Percentiles rank a stretch among this genome's conserved stretches.
These are phyloP conservation scores for Tinamus guttatus DNA, from an alignment of 2,113 vertebrate species.

Conservation along the genomic window DNA sequence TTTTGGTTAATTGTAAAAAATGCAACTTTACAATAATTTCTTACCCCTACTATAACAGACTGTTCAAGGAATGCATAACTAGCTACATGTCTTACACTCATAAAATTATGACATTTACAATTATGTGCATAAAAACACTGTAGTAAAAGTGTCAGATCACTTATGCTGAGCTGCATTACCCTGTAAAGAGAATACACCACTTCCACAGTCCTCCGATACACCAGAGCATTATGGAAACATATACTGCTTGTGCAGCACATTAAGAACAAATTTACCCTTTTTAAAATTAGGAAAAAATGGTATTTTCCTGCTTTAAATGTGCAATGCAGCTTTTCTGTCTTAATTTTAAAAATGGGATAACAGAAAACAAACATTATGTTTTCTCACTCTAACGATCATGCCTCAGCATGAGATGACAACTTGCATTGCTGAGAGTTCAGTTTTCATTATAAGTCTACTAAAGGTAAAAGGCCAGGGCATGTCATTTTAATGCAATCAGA, in stretches of 20 bases:
- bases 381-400: conserved; percentile 7
- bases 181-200: neutral
- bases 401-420: conserved; percentile 13
- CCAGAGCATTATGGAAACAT: neutral
- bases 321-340: neutral
- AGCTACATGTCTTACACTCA: neutral
- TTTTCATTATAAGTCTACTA: conserved; percentile 71
- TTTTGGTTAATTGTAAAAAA: neutral
- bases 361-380: neutral
- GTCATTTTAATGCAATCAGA: conserved; percentile 86
- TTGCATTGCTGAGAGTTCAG: conserved; percentile 70
- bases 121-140: neutral
- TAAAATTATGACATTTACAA: neutral
- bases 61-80: neutral
- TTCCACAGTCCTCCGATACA: neutral
- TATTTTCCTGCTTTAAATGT: neutral
- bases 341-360: neutral
- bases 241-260: neutral
- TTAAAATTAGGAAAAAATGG: neutral
- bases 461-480: conserved; percentile 81
- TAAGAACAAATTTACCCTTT: neutral
- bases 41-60: neutral
- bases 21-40: neutral
- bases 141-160: neutral
- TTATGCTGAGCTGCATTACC: neutral